Base-by-base conservation (phyloP, 2,113 vertebrate genomes). In the Buteo buteo region DNA sequence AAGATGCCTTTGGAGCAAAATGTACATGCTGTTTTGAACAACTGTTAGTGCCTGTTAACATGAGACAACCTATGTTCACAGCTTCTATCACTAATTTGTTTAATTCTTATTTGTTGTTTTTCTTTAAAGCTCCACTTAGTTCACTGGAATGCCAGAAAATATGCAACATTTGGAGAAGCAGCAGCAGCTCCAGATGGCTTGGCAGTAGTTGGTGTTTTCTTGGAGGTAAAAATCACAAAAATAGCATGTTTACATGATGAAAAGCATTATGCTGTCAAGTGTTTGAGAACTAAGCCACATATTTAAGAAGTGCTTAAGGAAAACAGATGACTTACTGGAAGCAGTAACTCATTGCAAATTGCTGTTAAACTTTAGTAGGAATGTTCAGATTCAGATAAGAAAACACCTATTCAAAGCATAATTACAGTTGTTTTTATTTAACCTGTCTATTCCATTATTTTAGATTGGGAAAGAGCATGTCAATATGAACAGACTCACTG, bases 71-170 rank as follows among this genome's bases (percentile, higher is more conserved):
- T 34, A 52, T 2, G 3, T 34, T 66, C 20, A 49, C 19, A 25
- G 42, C 52, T 74, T 58, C 38, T 50, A 31, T 71, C 15, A 8
- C 26, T 80, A 20, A 54, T 55, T 29, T 66, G 20, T 59, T 82
- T 69, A 83, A 36, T 83, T 91, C 49, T 58, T 76, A 44, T 55
- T 87, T 92, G 8, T 93, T 71, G 12, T 90, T 96, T 76, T 49
- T 65, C 25, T 77, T 77, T 91, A 5, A 88, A 99, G 99, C 99
- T 99, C 77, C 99, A 99, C 96, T 98, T 99, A 93, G 99, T 99
- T 79, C 99, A 99, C 76, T 99, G 99, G 99, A 99, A 99, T 57
- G 99, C 99, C 70, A 98, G 97, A 86, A 99, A 99, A 83, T 99
- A 99, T 94, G 97, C 98, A 87, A 98, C 98, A 14, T 99, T 99